Base-by-base conservation (phyloP, 2,888 invertebrate species). In the Dryomyza anilis region DNA sequence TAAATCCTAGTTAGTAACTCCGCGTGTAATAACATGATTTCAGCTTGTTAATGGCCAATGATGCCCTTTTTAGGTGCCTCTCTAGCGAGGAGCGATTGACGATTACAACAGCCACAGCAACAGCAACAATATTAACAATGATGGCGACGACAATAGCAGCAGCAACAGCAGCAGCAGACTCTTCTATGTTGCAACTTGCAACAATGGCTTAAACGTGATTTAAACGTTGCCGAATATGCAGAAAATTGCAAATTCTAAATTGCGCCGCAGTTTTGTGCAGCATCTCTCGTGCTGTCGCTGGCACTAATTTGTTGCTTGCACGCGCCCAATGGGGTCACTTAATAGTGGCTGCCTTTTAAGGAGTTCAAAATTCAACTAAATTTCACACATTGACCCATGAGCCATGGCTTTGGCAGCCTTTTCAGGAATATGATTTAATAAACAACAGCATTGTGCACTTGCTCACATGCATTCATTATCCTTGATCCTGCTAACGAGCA, bases 1-100 rank as follows among this genome's bases (percentile, higher is more conserved):
- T 67, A 65, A 67, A 65, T 58, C 36, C 53, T 57, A 64, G 65
- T 67, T 67, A 65, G 67, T 64, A 64, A 56, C 52, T 64, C 30
- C 59, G 57, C 63, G 53, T 63, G 57, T 65, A 63, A 65, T 63
- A 56, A 67, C 63, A 63, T 65, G 63, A 63, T 65, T 63, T 57
- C 46, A n/a, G 23, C 36, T 63, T 59, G 60, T 64, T 45, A 59
- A 65, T 59, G 55, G 60, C 60, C 53, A 62, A 6, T 19, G 48
- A 16, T 64, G 64, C 59, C 59, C 61, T 61, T 61, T 61, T 61
- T 48, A 61, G 61, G 61, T 23, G n/a, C 53, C 39, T 50, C n/a
- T 39, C 16, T 16, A 14, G 16, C 29, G 25, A 25, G 14, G 14
- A 25, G 8, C 12, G 50, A 16, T 7, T 1, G 12, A 23, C 36